phyloP scores from a whole-genome alignment of 2,888 invertebrate species.

The Aromia moschata region DNA sequence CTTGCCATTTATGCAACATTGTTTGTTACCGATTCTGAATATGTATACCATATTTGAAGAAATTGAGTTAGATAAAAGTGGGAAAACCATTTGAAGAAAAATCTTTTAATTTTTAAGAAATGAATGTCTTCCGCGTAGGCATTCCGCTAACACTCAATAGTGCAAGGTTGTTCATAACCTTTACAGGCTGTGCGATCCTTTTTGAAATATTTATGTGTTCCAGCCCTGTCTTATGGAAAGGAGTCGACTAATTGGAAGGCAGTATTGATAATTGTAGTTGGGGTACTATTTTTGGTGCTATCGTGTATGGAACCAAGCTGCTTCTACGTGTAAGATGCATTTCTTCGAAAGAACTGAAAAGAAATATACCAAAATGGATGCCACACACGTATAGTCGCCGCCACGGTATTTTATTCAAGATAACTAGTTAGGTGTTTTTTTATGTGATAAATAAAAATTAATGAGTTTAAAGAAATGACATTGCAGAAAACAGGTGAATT shows the following conservation, averaged over 20 bases:
- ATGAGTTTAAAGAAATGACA: too few relatives aligned
- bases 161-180: too few relatives aligned
- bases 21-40: too few relatives aligned
- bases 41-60: too few relatives aligned
- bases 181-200: too few relatives aligned
- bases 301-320: conserved; percentile 39
- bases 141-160: too few relatives aligned
- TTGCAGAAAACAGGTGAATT: too few relatives aligned
- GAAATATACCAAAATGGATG: conserved; percentile 41
- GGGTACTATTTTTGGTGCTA: conserved; percentile 33
- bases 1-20: too few relatives aligned
- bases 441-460: not conserved
- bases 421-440: not conserved
- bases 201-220: conserved; percentile 12
- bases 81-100: too few relatives aligned
- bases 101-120: too few relatives aligned
- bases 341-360: conserved; percentile 37
- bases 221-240: conserved; percentile 9
- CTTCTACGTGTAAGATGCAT: conserved; percentile 36
- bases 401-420: not conserved
- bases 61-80: too few relatives aligned
- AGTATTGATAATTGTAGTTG: conserved; percentile 30
- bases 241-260: conserved; percentile 39
- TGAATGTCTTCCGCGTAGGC: too few relatives aligned
- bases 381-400: conserved; percentile 23